Conservation (phyloP, 2,113 vertebrate genomes). For the Cottus gobio region DNA sequence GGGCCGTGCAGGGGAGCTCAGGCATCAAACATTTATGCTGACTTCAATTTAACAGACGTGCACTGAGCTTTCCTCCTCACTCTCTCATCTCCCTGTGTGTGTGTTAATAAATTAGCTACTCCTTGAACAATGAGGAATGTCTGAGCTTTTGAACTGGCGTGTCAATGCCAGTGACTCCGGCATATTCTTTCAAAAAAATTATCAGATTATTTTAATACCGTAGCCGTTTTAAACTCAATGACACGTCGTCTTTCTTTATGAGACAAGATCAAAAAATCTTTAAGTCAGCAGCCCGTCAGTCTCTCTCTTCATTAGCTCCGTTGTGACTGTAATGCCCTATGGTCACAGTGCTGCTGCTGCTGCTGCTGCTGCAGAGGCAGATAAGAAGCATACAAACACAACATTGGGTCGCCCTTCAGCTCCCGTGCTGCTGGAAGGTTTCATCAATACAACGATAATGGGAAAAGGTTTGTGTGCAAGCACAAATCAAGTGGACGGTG, state of each 20-base stretch:
- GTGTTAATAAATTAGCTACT: not conserved
- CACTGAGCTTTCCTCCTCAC: constrained; percentile 33
- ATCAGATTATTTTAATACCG: not conserved
- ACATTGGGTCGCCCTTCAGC: constrained; percentile 10
- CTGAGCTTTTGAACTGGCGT: not conserved
- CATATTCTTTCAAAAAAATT: not conserved
- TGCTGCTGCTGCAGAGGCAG: constrained; percentile 43
- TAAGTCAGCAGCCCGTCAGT: constrained; percentile 2
- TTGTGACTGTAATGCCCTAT: not conserved
- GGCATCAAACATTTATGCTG: constrained; percentile 73
- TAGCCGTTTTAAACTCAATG: not conserved
- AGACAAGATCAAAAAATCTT: not conserved
- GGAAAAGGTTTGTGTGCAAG: constrained; percentile 16
- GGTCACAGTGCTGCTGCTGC: constrained; percentile 12
- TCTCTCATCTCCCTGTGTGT: not conserved
- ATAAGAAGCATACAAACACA: constrained; percentile 36
- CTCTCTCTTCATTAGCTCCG: constrained; percentile 5
- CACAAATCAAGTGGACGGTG: not conserved
- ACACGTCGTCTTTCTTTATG: not conserved
- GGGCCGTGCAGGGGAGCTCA: constrained; percentile 20
- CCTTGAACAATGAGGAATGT: constrained; percentile 10
- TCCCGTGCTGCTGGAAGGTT: constrained; percentile 1
- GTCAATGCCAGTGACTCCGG: not conserved
- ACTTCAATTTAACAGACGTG: constrained; percentile 33
- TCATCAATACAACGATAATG: constrained; percentile 19